Base-by-base conservation (phyloP, 2,888 invertebrate species). In the Dynastes maya region DNA sequence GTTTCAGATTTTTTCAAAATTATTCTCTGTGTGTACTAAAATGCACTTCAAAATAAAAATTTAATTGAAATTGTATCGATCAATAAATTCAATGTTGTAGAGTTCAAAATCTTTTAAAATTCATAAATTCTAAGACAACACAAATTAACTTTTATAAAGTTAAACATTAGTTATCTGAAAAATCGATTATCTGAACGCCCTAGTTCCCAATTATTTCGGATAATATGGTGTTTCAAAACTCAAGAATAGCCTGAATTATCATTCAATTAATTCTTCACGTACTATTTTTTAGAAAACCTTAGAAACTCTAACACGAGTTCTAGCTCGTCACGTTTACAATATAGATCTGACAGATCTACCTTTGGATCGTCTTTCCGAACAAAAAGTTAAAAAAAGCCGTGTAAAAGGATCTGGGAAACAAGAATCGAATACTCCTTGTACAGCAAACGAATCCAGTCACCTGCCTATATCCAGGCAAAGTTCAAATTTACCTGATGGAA, bases 321-420 rank as follows among this genome's bases (percentile, higher is more conserved):
- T 99, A 78, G 98, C 98, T 0, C 93, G 97, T 22, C 97, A 98
- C 88, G 97, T 99, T 29, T 99, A 98, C 87, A 95, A 95, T 83
- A 91, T 99, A 82, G 98, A 99, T 90, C 90, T 99, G 82, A 94
- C 95, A 70, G 97, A 98, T 89, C 89, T 96, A 74, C 96, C 95
- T 2, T 87, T 96, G 80, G 96, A 96, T 84, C 91, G 95, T 51
- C 89, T 96, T 67, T 94, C 93, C 64, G 95, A 95, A 85, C 94
- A 94, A 84, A 95, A 96, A 85, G 92, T 93, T 32, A 95, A 95
- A 87, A 92, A 92, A 80, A 90, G 93, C 58, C 90, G 91, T 74
- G 83, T 83, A 16, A 82, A 82, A 49, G 81, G 80, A 3, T 81
- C 81, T 0, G 82, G 82, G 64, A 80, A 85, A 76, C 85, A 84